Evolutionary conservation across 2,888 invertebrate genomes (phyloP), one percentile per base, ranked within the genome.

Genomic region (Tenodera sinensis): DNA sequence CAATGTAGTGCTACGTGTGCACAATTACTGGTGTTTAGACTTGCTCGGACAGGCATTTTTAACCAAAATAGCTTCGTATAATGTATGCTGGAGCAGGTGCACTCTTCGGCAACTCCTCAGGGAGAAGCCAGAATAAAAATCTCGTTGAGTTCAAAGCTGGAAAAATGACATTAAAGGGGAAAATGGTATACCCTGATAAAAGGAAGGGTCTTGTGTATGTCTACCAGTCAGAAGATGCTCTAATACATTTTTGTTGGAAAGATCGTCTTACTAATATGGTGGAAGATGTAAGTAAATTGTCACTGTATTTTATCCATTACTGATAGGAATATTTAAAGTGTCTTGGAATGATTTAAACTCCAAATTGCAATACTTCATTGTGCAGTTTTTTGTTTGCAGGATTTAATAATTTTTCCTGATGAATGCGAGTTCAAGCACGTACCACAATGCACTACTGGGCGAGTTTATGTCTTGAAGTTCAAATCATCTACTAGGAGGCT

Each of bases 161-260:
- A 47, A 98, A 98, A 94, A 99, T 99, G 99, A 97, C 96, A 90
- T 95, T 98, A 94, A 97, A 97, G 93, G 98, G 98, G 84, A 97
- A 97, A 92, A 98, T 98, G 97, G 98, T 98, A 6, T 96, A 97
- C 93, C 98, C 99, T 3, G 99, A 99, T 93, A 97, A 97, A 91
- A 96, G 99, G 92, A 99, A 99, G 94, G 99, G 99, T 8, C 94
- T 97, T 47, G 95, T 99, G 25, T 99, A 98, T 93, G 96, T 99
- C 89, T 98, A 98, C 93, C 99, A 99, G 93, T 97, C 98, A 88
- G 99, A 99, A 91, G 99, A 99, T 93, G 97, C 98, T 0, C 94
- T 99, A 89, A 99, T 99, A 97, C 99, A 99, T 94, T 99, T 99
- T 93, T 99, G 99, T 93, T 99, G 99, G 99, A 99, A 99, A 94